phyloP scores from a whole-genome alignment of 2,797 vertebrate species.

The Botia kubotai region DNA sequence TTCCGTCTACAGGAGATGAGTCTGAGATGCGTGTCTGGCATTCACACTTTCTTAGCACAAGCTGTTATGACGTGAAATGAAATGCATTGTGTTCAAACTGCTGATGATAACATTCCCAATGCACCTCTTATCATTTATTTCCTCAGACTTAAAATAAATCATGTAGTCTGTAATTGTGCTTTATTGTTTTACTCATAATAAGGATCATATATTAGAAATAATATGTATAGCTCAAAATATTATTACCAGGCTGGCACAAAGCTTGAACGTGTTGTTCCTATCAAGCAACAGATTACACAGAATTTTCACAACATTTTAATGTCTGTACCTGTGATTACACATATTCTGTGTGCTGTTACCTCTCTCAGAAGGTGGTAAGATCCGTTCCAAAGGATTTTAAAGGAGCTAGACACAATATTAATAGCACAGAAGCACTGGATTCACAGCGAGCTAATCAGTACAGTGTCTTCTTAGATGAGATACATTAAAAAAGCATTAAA shows the following conservation, averaged over 20 bases:
- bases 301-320: slow-evolving; percentile 4
- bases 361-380: slow-evolving; percentile 53
- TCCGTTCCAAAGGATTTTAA: slow-evolving; percentile 68
- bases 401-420: slow-evolving; percentile 73
- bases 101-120: not conserved
- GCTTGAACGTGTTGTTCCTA: not conserved
- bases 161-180: not conserved
- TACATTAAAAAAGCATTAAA: slow-evolving; percentile 39
- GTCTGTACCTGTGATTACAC: slow-evolving; percentile 40
- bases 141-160: not conserved
- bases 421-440: slow-evolving; percentile 66
- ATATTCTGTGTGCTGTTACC: slow-evolving; percentile 33
- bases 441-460: slow-evolving; percentile 73
- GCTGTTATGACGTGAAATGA: slow-evolving; percentile 22
- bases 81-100: not conserved
- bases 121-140: slow-evolving; percentile 32
- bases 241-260: not conserved
- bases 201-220: no score
- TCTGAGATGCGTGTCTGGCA: slow-evolving; percentile 16
- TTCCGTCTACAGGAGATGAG: slow-evolving; percentile 47
- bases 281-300: not conserved
- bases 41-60: slow-evolving; percentile 14
- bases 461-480: slow-evolving; percentile 62
- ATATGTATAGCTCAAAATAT: no score
- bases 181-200: not conserved